phyloP scores from a whole-genome alignment of 2,113 vertebrate species.

The Pelusios castaneus region DNA sequence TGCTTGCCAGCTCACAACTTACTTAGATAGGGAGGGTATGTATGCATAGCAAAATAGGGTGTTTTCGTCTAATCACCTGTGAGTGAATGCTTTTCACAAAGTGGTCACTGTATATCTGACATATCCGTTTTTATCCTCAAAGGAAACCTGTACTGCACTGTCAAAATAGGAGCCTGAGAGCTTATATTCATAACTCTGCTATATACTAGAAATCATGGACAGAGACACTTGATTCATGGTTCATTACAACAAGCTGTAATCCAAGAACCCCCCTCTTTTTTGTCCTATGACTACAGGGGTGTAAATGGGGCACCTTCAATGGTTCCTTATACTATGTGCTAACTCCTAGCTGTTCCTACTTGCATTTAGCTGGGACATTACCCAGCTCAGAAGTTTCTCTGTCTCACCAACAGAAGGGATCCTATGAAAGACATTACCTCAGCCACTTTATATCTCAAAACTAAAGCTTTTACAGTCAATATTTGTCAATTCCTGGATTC shows the following conservation, averaged over 20 bases:
- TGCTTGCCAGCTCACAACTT: neutral
- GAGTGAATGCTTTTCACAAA: neutral
- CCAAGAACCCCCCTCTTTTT: neutral
- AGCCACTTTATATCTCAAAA: neutral
- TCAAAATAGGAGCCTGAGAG: neutral
- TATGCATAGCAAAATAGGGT: neutral
- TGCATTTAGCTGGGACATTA: neutral
- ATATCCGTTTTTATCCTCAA: neutral
- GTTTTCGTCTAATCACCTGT: neutral
- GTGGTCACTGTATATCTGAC: neutral
- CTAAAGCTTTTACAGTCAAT: neutral
- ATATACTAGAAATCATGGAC: neutral
- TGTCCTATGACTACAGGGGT: neutral
- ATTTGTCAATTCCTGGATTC: constrained; percentile 5
- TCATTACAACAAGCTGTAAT: neutral
- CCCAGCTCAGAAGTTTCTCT: neutral
- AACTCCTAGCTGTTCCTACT: neutral
- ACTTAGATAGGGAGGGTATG: neutral
- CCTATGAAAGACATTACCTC: neutral
- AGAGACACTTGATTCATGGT: neutral
- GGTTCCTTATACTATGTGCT: neutral
- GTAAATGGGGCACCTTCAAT: neutral
- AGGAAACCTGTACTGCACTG: neutral
- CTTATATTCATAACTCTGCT: neutral
- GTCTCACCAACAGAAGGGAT: neutral